phyloP scores from a whole-genome alignment of 2,888 invertebrate genomes.

The Scelioninae gen. 2 region DNA sequence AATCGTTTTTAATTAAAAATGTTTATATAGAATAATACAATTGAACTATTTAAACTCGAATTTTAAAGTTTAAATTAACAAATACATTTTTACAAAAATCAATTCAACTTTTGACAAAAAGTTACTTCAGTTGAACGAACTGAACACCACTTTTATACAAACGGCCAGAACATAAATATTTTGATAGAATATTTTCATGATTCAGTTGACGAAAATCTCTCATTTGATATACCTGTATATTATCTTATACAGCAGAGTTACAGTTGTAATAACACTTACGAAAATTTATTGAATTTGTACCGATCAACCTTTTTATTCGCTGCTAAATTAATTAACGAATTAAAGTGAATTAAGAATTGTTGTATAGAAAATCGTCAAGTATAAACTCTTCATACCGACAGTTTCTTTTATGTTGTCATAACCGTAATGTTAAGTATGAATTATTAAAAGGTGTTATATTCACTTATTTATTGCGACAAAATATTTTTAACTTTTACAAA shows the following conservation, averaged over 20 bases:
- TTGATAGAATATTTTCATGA: conserved; percentile 22
- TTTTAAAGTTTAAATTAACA: no score
- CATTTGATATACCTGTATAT: no score
- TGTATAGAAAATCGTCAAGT: not conserved
- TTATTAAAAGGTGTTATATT: conserved; percentile 45
- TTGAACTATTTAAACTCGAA: no score
- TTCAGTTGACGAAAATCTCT: conserved; percentile 9
- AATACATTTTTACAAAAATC: not conserved
- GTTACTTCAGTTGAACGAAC: not conserved
- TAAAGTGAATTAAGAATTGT: not conserved
- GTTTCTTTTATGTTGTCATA: conserved; percentile 1
- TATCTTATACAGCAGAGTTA: conserved; percentile 1
- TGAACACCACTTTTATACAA: conserved; percentile 9
- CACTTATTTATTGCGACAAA: conserved; percentile 70
- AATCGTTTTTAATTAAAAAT: no score
- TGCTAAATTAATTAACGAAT: not conserved
- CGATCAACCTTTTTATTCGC: not conserved
- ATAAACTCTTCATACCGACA: conserved; percentile 2
- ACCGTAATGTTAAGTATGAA: conserved; percentile 4
- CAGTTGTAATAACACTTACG: conserved; percentile 1
- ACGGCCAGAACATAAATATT: conserved; percentile 12
- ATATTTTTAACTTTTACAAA: conserved; percentile 72
- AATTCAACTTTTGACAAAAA: not conserved
- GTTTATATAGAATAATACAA: no score
- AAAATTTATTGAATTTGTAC: conserved; percentile 3